A percentile compares a stretch with the other conserved stretches of the same genome.
Conservation (phyloP, 2,888 invertebrate genomes). For the Thyatira batis region DNA sequence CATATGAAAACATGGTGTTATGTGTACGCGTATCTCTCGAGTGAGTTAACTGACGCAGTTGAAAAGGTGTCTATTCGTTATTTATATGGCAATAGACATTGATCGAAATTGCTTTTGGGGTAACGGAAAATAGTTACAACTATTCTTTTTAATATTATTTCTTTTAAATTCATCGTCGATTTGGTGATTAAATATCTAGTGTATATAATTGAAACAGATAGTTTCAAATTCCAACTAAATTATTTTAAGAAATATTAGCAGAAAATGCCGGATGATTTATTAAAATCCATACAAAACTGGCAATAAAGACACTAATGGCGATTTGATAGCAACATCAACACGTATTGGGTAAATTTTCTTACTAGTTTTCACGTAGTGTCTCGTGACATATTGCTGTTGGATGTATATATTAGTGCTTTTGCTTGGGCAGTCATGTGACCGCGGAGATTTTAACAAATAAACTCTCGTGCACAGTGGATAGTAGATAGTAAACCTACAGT, state of each 20-base stretch:
- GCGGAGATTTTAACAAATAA: constrained; percentile 32
- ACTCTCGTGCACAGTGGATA: constrained; percentile 24
- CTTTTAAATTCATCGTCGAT: too few relatives aligned
- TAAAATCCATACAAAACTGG: not conserved
- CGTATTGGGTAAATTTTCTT: constrained; percentile 20
- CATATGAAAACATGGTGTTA: constrained; percentile 21
- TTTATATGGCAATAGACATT: not conserved
- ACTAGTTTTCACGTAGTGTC: constrained; percentile 19
- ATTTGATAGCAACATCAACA: constrained; percentile 14
- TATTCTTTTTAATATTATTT: too few relatives aligned
- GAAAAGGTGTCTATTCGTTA: constrained; percentile 9
- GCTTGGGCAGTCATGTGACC: constrained; percentile 53
- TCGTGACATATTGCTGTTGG: constrained; percentile 49
- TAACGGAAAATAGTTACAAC: not conserved
- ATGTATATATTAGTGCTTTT: constrained; percentile 60
- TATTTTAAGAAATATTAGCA: too few relatives aligned
- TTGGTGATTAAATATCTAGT: too few relatives aligned
- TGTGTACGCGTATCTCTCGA: constrained; percentile 6
- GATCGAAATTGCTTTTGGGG: not conserved
- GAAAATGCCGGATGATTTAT: constrained; percentile 8
- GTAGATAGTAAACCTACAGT: too few relatives aligned
- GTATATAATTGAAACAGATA: too few relatives aligned
- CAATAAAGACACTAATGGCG: not conserved
- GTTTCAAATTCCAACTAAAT: too few relatives aligned
- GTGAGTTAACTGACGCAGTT: constrained; percentile 15